Evolutionary conservation across 2,797 vertebrate species (phyloP).

Genomic region (Argentina silus): DNA sequence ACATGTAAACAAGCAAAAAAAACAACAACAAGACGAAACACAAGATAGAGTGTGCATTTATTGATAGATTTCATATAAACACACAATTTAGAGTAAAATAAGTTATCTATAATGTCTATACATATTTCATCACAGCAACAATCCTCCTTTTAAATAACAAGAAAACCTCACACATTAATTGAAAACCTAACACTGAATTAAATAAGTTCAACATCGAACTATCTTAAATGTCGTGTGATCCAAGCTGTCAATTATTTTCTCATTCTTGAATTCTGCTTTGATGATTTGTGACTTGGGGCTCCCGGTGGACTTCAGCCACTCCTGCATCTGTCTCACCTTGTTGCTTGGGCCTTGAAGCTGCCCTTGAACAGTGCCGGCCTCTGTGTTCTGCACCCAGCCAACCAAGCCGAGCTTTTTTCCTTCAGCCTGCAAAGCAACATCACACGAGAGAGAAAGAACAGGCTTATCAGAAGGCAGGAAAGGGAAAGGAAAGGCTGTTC

Average conservation of each 20-base stretch:
- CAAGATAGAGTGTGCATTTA: slow-evolving; percentile 23
- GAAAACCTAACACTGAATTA: slow-evolving; percentile 13
- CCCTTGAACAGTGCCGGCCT: slow-evolving; percentile 86
- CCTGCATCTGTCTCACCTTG: slow-evolving; percentile 85
- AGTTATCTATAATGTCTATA: not conserved
- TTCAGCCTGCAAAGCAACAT: slow-evolving; percentile 78
- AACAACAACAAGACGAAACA: slow-evolving; percentile 62
- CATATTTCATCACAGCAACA: slow-evolving; percentile 26
- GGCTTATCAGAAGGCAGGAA: not conserved
- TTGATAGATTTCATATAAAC: not conserved
- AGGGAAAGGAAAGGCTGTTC: not conserved
- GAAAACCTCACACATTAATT: slow-evolving; percentile 20
- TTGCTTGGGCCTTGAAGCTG: slow-evolving; percentile 84
- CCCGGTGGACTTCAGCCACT: slow-evolving; percentile 87
- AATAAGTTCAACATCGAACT: slow-evolving; percentile 46
- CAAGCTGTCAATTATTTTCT: slow-evolving; percentile 78
- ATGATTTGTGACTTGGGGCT: slow-evolving; percentile 89
- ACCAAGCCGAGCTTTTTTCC: slow-evolving; percentile 88
- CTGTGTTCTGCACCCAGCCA: slow-evolving; percentile 93
- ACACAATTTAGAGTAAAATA: not conserved
- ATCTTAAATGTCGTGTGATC: slow-evolving; percentile 85
- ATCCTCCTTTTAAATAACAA: slow-evolving; percentile 58
- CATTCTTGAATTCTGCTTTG: slow-evolving; percentile 86
- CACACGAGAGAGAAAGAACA: not conserved
- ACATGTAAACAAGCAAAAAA: slow-evolving; percentile 19